Evolutionary conservation across 2,888 invertebrate species (phyloP).

Genomic region (Sericinus montela): DNA sequence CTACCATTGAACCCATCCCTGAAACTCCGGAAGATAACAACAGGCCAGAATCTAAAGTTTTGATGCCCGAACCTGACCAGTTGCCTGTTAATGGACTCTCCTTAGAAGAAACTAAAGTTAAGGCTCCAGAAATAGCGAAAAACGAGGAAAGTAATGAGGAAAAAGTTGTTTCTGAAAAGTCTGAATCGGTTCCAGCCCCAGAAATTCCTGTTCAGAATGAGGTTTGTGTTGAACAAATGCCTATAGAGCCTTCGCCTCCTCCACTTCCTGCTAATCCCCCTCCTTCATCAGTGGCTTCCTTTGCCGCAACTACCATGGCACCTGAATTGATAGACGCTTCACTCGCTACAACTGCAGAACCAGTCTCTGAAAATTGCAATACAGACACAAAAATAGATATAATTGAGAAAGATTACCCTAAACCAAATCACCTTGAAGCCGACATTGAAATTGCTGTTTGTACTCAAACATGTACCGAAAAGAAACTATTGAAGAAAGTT

Average conservation of each 20-base stretch:
- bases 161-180: constrained; percentile 47
- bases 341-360: constrained; percentile 57
- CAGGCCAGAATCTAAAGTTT: constrained; percentile 41
- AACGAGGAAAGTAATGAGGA: constrained; percentile 52
- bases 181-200: constrained; percentile 56
- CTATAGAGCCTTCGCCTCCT: constrained; percentile 83
- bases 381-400: constrained; percentile 39
- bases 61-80: constrained; percentile 49
- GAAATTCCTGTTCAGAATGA: constrained; percentile 71
- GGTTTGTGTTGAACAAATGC: constrained; percentile 79
- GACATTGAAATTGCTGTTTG: constrained; percentile 25
- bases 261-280: constrained; percentile 87
- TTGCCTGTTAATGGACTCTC: constrained; percentile 65
- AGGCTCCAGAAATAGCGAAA: constrained; percentile 40
- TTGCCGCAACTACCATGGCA: constrained; percentile 85
- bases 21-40: constrained; percentile 35
- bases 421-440: constrained; percentile 16
- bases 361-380: constrained; percentile 30
- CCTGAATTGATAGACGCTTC: constrained; percentile 68
- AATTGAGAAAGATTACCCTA: constrained; percentile 15
- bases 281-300: constrained; percentile 86
- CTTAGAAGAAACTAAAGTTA: constrained; percentile 52
- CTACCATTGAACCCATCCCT: constrained; percentile 28
- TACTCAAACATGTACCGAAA: constrained; percentile 15
- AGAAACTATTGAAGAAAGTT: constrained; percentile 2